Conservation (phyloP, 1,140 invertebrate genomes). For the Aphelinus atriplicis region DNA sequence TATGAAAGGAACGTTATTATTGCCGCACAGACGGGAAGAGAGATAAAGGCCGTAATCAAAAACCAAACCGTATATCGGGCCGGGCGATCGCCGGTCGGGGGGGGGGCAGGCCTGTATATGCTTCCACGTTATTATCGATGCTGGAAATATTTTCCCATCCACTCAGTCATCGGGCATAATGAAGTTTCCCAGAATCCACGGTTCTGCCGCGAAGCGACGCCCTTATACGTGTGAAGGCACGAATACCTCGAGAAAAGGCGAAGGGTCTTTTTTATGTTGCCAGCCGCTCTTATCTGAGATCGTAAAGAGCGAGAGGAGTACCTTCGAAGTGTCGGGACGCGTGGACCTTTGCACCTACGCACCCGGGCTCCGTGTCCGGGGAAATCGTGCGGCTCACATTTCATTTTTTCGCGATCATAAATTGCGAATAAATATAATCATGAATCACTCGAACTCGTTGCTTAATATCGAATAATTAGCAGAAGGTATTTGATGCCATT, state of each 20-base stretch:
- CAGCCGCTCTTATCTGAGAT: constrained; percentile 3
- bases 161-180: not conserved
- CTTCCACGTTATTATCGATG: not conserved
- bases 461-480: too few species aligned
- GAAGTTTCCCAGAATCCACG: not conserved
- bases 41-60: constrained; percentile 5
- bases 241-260: not conserved
- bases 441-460: too few species aligned
- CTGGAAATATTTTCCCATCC: not conserved
- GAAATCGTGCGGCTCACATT: too few species aligned
- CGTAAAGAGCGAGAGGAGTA: not conserved
- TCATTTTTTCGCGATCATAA: too few species aligned
- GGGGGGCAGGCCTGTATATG: too few species aligned
- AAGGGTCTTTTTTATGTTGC: constrained; percentile 10
- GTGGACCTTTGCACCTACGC: too few species aligned
- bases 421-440: too few species aligned
- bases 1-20: constrained; percentile 3
- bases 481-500: too few species aligned
- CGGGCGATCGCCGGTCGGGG: not conserved
- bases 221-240: not conserved
- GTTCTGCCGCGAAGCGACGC: not conserved
- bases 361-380: too few species aligned
- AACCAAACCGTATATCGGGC: not conserved
- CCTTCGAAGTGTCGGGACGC: too few species aligned
- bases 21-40: not conserved